These are phyloP conservation scores for Etia nguti DNA, from an alignment of 2,113 vertebrate species.

Conservation along the genomic window DNA sequence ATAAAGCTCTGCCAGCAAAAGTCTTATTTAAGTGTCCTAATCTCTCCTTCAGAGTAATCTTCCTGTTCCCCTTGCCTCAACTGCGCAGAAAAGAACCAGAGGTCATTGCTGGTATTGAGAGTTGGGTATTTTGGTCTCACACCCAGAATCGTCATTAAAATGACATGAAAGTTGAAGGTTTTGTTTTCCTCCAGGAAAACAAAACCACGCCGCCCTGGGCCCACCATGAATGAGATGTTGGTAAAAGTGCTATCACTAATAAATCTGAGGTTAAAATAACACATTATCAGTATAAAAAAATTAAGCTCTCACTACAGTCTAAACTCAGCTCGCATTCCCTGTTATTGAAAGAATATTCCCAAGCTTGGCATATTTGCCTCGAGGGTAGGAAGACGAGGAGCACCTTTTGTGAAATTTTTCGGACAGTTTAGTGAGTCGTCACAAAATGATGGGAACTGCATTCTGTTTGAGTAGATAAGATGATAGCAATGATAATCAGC, in stretches of 20 bases:
- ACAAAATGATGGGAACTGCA: background rate
- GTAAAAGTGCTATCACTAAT: background rate
- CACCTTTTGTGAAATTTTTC: background rate
- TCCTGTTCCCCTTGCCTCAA: background rate
- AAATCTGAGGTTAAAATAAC: background rate
- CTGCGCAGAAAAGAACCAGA: background rate
- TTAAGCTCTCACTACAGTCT: background rate
- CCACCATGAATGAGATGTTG: background rate
- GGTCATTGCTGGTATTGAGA: background rate
- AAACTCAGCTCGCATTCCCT: background rate
- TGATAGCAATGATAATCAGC: background rate
- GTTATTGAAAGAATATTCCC: background rate
- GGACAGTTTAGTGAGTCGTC: background rate
- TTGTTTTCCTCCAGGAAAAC: background rate
- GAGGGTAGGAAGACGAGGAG: background rate
- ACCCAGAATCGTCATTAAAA: background rate
- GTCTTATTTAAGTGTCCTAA: background rate
- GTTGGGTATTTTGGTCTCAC: background rate
- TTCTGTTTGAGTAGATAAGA: accelerated
- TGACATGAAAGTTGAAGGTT: background rate
- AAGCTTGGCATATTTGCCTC: background rate
- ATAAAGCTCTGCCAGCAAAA: background rate
- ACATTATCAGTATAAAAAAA: background rate
- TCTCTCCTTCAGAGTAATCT: background rate
- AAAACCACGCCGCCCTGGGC: background rate